A percentile compares a stretch with the other conserved stretches of the same genome.
Conservation (phyloP, 1,140 invertebrate species). For the Drosophila tropicalis region DNA sequence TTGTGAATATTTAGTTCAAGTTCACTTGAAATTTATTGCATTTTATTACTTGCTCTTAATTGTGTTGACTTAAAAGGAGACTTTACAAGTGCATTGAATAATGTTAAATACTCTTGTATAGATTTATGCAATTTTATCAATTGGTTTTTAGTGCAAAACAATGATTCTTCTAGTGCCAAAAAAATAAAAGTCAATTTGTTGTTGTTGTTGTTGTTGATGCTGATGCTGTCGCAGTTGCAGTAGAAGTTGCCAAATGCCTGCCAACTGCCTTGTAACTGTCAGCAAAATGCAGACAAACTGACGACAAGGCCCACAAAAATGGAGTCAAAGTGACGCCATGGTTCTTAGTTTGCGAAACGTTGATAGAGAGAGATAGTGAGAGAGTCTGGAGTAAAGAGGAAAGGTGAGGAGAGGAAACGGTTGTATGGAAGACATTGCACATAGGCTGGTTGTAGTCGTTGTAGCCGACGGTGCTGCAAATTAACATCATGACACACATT, state of each 20-base stretch:
- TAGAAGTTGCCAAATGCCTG: constrained; percentile 47
- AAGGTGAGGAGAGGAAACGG: background rate
- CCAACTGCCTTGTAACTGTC: constrained; percentile 27
- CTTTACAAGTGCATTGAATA: background rate
- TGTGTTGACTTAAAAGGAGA: too few relatives aligned
- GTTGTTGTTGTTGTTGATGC: constrained; percentile 1
- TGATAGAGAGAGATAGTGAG: background rate
- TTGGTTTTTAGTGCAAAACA: constrained; percentile 4
- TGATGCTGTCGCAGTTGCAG: constrained; percentile 27
- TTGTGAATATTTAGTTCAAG: constrained; percentile 19
- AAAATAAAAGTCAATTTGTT: constrained; percentile 19
- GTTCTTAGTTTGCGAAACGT: background rate
- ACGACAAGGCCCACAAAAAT: constrained; percentile 30
- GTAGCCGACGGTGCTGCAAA: constrained; percentile 55
- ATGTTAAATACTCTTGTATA: constrained; percentile 1
- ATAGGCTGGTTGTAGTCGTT: background rate
- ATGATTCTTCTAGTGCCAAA: constrained; percentile 27
- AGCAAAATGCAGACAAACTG: constrained; percentile 52
- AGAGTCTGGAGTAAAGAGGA: background rate
- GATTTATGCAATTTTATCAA: constrained; percentile 10
- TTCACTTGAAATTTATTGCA: constrained; percentile 8
- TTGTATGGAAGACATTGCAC: background rate
- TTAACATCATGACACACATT: constrained; percentile 79
- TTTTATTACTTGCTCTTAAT: background rate
- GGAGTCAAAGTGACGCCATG: constrained; percentile 49